Evolutionary conservation across 2,797 vertebrate species (phyloP).

Genomic region (Neopelma chrysocephalum): DNA sequence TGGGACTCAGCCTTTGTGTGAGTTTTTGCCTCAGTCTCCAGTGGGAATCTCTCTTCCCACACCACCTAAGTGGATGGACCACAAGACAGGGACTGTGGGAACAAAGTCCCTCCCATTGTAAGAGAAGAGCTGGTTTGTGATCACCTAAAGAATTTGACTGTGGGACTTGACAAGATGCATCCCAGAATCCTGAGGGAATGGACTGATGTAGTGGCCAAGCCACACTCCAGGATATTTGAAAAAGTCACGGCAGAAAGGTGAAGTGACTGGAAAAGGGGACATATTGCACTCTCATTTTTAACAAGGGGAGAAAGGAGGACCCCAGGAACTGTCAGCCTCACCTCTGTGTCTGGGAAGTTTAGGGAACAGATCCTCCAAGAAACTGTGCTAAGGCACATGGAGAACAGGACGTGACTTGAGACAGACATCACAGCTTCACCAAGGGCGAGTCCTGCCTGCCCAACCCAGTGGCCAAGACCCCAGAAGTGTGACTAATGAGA

Average conservation of each 20-base stretch:
- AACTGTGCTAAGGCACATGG: not conserved
- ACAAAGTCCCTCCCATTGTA: not conserved
- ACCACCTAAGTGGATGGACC: not conserved
- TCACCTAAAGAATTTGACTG: not conserved
- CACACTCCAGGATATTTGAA: not conserved
- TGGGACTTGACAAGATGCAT: not conserved
- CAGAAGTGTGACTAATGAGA: not conserved
- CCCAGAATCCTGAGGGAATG: not conserved
- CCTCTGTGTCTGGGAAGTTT: not conserved
- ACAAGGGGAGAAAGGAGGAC: not conserved
- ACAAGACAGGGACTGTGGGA: no score
- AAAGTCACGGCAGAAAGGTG: not conserved
- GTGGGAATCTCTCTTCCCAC: not conserved
- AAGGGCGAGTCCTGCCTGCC: not conserved
- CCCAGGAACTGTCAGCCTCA: not conserved
- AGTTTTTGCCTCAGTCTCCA: not conserved
- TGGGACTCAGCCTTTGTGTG: no score
- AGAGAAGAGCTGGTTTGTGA: not conserved
- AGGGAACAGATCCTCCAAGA: not conserved
- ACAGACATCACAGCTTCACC: not conserved
- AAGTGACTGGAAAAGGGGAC: not conserved
- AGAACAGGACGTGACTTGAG: not conserved
- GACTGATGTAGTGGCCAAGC: not conserved
- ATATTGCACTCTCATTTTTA: not conserved
- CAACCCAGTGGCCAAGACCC: not conserved